A percentile compares a stretch with the other conserved stretches of the same genome.
phyloP scores from a whole-genome alignment of 2,797 vertebrate genomes.

The Anguilla pacifica region DNA sequence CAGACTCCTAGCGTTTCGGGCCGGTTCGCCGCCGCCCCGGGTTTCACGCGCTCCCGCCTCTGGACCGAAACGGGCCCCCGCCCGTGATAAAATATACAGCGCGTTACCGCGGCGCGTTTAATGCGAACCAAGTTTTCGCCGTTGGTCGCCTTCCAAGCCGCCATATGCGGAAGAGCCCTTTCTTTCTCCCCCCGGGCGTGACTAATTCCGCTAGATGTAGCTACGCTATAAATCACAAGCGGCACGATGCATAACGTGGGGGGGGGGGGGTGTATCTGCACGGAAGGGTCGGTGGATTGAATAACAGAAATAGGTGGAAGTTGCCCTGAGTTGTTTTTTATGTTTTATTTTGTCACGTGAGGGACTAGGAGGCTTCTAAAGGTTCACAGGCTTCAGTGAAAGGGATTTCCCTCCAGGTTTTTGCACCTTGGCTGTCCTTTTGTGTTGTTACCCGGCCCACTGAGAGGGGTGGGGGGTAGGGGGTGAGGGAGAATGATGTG shows the following conservation, averaged over 20 bases:
- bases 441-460: not conserved
- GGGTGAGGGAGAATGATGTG: not conserved
- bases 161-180: constrained; percentile 60
- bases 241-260: constrained; percentile 50
- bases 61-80: constrained; percentile 56
- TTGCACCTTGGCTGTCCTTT: constrained; percentile 7
- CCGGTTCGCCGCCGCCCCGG: constrained; percentile 8
- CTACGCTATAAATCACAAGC: constrained; percentile 64
- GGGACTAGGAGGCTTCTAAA: not conserved
- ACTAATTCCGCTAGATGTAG: constrained; percentile 70
- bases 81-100: constrained; percentile 64
- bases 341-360: not conserved
- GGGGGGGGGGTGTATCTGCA: constrained; percentile 54
- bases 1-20: not conserved
- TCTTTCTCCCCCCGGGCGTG: constrained; percentile 56
- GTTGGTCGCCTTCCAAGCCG: constrained; percentile 63
- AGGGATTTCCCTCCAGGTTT: not conserved
- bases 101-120: constrained; percentile 69
- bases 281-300: constrained; percentile 30
- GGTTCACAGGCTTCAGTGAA: not conserved
- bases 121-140: constrained; percentile 67
- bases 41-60: constrained; percentile 51
- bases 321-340: not conserved
- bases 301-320: constrained; percentile 37
- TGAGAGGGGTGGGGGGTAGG: not conserved